Evolutionary conservation across 2,888 invertebrate species (phyloP).

Genomic region (Leptarthrus brevirostris): DNA sequence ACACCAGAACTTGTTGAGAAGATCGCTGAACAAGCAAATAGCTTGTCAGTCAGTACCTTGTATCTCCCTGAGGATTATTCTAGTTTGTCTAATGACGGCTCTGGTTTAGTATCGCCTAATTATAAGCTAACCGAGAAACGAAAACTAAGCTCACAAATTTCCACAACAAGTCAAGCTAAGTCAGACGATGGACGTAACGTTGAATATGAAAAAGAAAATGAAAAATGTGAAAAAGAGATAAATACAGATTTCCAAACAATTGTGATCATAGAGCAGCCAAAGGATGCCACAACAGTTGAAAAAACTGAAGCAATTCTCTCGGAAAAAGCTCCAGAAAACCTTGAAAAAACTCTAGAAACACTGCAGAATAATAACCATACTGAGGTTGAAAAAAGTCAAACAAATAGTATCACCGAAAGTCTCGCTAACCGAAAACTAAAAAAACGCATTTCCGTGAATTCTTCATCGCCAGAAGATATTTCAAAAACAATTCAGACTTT

Average conservation of each 20-base stretch:
- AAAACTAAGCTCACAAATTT: slow-evolving; percentile 40
- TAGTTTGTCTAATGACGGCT: slow-evolving; percentile 52
- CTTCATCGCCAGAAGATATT: slow-evolving; percentile 46
- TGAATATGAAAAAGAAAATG: neutral
- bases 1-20: slow-evolving; percentile 54
- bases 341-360: neutral
- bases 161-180: neutral
- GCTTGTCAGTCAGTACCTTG: slow-evolving; percentile 36
- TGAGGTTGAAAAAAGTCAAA: neutral
- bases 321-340: too few relatives aligned
- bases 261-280: too few relatives aligned
- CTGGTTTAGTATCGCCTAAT: slow-evolving; percentile 52
- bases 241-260: too few relatives aligned
- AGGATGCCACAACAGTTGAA: too few relatives aligned
- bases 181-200: neutral
- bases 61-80: slow-evolving; percentile 50
- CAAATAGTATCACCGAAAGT: neutral
- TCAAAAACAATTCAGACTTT: slow-evolving; percentile 50
- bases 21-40: slow-evolving; percentile 52
- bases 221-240: neutral
- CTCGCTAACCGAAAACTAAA: neutral
- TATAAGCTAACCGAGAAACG: slow-evolving; percentile 53
- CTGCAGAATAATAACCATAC: neutral
- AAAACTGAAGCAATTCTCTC: too few relatives aligned
- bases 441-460: neutral